phyloP scores from a whole-genome alignment of 2,888 invertebrate species.

The Drosophila recens region DNA sequence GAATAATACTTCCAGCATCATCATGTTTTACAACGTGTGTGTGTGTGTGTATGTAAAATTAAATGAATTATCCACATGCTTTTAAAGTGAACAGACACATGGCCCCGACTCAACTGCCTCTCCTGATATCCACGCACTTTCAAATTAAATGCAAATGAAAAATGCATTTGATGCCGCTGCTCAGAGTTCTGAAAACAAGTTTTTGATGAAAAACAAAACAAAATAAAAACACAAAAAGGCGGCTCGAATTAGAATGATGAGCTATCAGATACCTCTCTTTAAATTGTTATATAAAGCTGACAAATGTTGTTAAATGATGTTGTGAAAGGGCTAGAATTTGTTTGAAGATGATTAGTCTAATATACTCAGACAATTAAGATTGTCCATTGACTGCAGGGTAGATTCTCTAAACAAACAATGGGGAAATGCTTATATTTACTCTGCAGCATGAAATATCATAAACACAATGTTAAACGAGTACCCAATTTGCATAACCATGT shows the following conservation, averaged over 20 bases:
- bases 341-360: no score
- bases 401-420: slow-evolving; percentile 3
- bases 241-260: background rate
- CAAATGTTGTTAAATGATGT: background rate
- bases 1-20: background rate
- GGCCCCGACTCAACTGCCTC: background rate
- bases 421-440: slow-evolving; percentile 13
- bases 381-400: background rate
- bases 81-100: slow-evolving; percentile 6
- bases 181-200: slow-evolving; percentile 15
- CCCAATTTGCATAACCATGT: slow-evolving; percentile 58
- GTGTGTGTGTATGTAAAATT: slow-evolving; percentile 16
- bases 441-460: slow-evolving; percentile 40
- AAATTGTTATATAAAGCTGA: background rate
- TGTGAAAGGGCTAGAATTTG: no score
- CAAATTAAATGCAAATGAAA: slow-evolving; percentile 39
- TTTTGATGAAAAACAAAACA: slow-evolving; percentile 11
- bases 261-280: background rate
- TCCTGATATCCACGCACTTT: background rate
- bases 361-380: background rate
- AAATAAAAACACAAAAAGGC: slow-evolving; percentile 3
- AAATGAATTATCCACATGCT: slow-evolving; percentile 33
- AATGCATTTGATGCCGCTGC: slow-evolving; percentile 26
- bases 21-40: background rate
- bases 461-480: slow-evolving; percentile 56